A percentile compares a stretch with the other conserved stretches of the same genome.
These are phyloP conservation scores for Pseudomugil gertrudae DNA, from an alignment of 2,797 vertebrate genomes.

Conservation along the genomic window DNA sequence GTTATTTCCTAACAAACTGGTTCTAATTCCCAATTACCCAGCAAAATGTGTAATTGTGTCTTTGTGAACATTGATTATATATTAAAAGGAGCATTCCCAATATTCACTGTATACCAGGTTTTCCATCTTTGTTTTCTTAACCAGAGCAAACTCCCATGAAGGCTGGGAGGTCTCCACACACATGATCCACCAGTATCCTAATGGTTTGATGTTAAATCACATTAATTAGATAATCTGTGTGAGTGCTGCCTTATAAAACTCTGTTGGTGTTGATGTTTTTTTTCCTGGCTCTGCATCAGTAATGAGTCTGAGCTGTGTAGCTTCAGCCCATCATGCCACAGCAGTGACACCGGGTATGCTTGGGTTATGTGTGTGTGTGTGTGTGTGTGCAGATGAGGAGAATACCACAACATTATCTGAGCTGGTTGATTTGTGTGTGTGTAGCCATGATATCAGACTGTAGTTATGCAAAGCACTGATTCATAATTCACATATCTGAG, in stretches of 20 bases:
- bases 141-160: no score
- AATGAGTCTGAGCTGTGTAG: slow-evolving; percentile 13
- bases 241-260: background rate
- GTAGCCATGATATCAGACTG: slow-evolving; percentile 60
- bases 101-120: no score
- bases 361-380: background rate
- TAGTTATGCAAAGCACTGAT: slow-evolving; percentile 66
- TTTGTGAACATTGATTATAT: background rate
- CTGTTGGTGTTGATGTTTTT: background rate
- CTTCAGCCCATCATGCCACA: slow-evolving; percentile 32
- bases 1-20: no score
- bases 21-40: no score
- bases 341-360: slow-evolving; percentile 20
- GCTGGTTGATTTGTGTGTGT: slow-evolving; percentile 28
- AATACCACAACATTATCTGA: slow-evolving; percentile 40
- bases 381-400: slow-evolving; percentile 10
- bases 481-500: slow-evolving; percentile 68
- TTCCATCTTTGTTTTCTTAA: no score
- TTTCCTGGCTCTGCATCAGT: slow-evolving; percentile 8
- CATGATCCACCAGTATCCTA: background rate
- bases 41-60: no score
- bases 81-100: background rate
- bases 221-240: background rate
- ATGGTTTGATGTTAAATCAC: background rate
- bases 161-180: background rate